Evolutionary conservation across 2,888 invertebrate species (phyloP).

Genomic region (Leptothorax acervorum): DNA sequence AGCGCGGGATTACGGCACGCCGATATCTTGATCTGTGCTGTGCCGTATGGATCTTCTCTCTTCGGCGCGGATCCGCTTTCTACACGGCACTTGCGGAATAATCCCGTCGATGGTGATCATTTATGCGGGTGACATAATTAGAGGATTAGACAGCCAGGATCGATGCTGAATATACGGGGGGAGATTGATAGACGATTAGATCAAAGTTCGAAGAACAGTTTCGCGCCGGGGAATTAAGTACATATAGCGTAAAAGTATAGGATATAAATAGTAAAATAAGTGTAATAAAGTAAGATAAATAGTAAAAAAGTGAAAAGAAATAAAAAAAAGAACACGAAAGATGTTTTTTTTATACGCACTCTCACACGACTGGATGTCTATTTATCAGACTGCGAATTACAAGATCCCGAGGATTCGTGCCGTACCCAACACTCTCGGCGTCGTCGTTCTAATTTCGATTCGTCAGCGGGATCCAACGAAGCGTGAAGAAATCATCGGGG

Average conservation of each 20-base stretch:
- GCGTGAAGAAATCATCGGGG: constrained; percentile 60
- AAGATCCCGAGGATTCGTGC: neutral
- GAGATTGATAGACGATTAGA: neutral
- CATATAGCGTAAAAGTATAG: neutral
- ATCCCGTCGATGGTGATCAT: constrained; percentile 21
- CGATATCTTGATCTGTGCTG: constrained; percentile 54
- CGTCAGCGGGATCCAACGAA: constrained; percentile 59
- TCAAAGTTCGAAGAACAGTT: neutral
- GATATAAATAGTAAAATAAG: no score
- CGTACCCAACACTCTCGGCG: neutral
- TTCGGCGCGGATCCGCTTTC: constrained; percentile 24
- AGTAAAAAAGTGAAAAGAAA: neutral
- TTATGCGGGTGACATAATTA: constrained; percentile 42
- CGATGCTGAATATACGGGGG: neutral
- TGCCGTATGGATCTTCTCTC: constrained; percentile 15
- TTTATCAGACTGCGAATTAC: neutral
- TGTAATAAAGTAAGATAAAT: no score
- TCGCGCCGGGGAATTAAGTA: neutral
- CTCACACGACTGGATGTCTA: neutral
- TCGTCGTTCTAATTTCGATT: constrained; percentile 66
- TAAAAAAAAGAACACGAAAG: neutral
- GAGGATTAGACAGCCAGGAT: neutral
- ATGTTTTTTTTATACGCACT: neutral
- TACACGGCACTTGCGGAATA: constrained; percentile 19
- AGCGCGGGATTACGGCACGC: constrained; percentile 35